phyloP scores from a whole-genome alignment of 2,113 vertebrate species.

The Xenopus tropicalis region UCB_Xtro_10.0 CM004446.2:53152501-53153000 shows the following conservation, averaged over 20 bases:
- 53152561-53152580: conserved; percentile 53
- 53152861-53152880: neutral
- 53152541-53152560: conserved; percentile 49
- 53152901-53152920: no score
- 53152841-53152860: neutral
- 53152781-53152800: conserved; percentile 4
- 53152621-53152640: conserved; percentile 55
- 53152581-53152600: conserved; percentile 46
- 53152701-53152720: conserved; percentile 37
- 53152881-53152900: neutral
- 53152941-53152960: no score
- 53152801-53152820: conserved; percentile 3
- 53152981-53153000: no score
- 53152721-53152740: conserved; percentile 37
- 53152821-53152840: neutral
- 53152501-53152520: conserved; percentile 46
- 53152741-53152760: conserved; percentile 16
- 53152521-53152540: conserved; percentile 48
- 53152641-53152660: conserved; percentile 47
- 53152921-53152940: no score
- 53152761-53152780: conserved; percentile 15
- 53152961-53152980: no score
- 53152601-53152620: conserved; percentile 54
- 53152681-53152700: conserved; percentile 37
- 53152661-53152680: conserved; percentile 44